Evolutionary conservation across 2,888 invertebrate genomes (phyloP).

Genomic region (Drosophila rubida): DNA sequence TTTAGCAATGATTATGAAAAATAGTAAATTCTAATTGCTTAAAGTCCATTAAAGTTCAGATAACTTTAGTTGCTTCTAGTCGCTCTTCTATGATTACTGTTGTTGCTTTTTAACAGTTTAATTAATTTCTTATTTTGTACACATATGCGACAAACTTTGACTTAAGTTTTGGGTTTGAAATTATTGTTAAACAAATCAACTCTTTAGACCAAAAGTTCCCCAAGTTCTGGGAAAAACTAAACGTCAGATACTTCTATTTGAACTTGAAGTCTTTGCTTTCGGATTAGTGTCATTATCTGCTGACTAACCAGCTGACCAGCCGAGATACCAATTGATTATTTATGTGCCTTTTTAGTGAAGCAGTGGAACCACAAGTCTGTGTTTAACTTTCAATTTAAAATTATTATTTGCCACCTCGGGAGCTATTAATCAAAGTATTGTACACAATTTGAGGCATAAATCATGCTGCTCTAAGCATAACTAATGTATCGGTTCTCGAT

Average conservation of each 20-base stretch:
- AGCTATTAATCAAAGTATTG: conserved; percentile 23
- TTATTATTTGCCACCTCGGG: conserved; percentile 17
- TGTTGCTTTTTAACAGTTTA: no score
- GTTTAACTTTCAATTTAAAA: conserved; percentile 10
- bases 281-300: neutral
- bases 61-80: no score
- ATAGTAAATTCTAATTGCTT: no score
- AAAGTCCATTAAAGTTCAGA: no score
- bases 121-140: no score
- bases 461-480: conserved; percentile 21
- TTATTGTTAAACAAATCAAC: no score
- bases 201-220: no score
- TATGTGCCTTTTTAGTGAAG: neutral
- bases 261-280: neutral
- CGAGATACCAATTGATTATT: neutral
- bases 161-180: no score
- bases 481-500: conserved; percentile 23
- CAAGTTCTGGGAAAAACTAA: no score
- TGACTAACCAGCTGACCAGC: neutral
- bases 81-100: no score
- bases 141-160: no score
- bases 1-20: no score
- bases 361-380: neutral
- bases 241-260: neutral
- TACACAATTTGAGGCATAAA: conserved; percentile 1